Evolutionary conservation across 1,140 invertebrate species (phyloP).

Genomic region (Cecropterus lyciades): DNA sequence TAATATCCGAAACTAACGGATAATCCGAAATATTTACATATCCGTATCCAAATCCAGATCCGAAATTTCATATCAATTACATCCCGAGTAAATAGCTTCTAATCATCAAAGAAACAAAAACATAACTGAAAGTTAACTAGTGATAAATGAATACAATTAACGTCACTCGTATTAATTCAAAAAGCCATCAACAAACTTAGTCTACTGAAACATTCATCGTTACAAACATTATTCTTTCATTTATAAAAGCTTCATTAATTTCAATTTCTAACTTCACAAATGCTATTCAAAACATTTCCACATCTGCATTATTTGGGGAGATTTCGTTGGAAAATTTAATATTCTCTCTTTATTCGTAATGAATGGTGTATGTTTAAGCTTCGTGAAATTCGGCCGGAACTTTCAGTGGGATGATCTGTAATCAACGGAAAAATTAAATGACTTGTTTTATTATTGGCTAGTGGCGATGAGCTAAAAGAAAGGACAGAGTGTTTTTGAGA

Average conservation of each 20-base stretch:
- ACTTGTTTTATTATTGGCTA: not conserved
- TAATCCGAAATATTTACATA: too few species aligned
- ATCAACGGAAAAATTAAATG: slow-evolving; percentile 29
- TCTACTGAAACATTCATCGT: not conserved
- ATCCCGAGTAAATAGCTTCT: too few species aligned
- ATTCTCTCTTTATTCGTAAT: slow-evolving; percentile 19
- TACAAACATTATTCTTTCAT: slow-evolving; percentile 3
- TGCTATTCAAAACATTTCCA: slow-evolving; percentile 20
- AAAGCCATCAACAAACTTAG: too few species aligned
- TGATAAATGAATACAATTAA: too few species aligned
- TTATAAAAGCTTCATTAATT: slow-evolving; percentile 22
- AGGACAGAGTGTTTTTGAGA: too few species aligned
- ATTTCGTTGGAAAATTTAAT: slow-evolving; percentile 19
- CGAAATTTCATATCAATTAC: too few species aligned
- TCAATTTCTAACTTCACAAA: slow-evolving; percentile 18
- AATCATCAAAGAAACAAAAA: too few species aligned
- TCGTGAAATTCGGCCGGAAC: slow-evolving; percentile 17
- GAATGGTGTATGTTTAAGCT: slow-evolving; percentile 24
- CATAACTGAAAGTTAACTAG: too few species aligned
- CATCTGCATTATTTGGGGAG: slow-evolving; percentile 15
- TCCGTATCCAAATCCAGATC: too few species aligned
- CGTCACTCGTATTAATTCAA: too few species aligned
- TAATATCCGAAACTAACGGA: too few species aligned
- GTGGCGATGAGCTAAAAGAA: not conserved
- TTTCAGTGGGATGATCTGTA: slow-evolving; percentile 25